Percentiles rank a stretch among this genome's conserved stretches.
Evolutionary conservation across 2,888 invertebrate species (phyloP).

Genomic region (Pinctada fucata): DNA sequence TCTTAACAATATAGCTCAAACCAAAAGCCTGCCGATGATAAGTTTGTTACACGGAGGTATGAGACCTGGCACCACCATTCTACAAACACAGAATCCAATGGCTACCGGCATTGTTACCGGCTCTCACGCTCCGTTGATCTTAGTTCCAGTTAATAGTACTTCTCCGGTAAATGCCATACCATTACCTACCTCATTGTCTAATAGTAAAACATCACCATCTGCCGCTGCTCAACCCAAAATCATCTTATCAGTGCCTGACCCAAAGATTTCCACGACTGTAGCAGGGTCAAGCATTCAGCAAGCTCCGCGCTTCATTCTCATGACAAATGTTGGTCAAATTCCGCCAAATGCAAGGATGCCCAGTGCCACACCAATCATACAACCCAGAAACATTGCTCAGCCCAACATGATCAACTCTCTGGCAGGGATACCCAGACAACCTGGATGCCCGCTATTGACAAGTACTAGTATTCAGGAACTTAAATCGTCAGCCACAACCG

Average conservation of each 20-base stretch:
- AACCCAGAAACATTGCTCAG: not conserved
- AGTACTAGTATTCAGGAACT: not conserved
- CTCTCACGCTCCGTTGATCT: constrained; percentile 12
- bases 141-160: constrained; percentile 23
- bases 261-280: not conserved
- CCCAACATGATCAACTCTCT: constrained; percentile 3
- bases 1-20: not conserved
- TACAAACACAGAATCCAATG: not conserved
- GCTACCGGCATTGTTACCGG: constrained; percentile 2
- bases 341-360: not conserved
- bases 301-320: constrained; percentile 18
- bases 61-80: not conserved
- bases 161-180: constrained; percentile 20
- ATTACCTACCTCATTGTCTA: constrained; percentile 15
- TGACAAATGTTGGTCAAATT: constrained; percentile 15
- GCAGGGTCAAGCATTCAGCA: not conserved
- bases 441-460: not conserved
- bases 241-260: constrained; percentile 26
- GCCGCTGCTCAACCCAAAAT: constrained; percentile 9
- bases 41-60: not conserved
- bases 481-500: not conserved
- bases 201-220: not conserved
- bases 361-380: not conserved
- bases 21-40: not conserved
- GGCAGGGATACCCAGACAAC: not conserved